Evolutionary conservation across 2,797 vertebrate genomes (phyloP).

Genomic region (Echiichthys vipera): DNA sequence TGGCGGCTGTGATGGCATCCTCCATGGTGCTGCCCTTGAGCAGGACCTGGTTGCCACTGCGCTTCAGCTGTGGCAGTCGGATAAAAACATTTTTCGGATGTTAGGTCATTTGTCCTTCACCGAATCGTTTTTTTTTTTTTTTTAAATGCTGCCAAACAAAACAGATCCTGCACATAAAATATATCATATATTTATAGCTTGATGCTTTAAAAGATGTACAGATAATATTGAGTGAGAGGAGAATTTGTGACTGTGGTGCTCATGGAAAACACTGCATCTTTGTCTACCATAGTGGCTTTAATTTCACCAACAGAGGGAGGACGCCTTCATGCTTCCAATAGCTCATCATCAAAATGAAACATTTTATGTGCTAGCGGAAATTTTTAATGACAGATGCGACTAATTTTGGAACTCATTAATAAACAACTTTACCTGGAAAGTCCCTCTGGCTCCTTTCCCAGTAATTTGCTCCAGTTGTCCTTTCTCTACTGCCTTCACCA

Average conservation of each 20-base stretch:
- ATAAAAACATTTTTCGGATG: background rate
- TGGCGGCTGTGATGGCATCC: conserved; percentile 94
- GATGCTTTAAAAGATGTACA: too few species aligned
- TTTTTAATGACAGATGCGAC: background rate
- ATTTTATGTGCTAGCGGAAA: background rate
- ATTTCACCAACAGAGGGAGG: too few species aligned
- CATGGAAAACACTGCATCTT: background rate
- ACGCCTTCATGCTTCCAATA: too few species aligned
- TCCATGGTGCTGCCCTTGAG: conserved; percentile 91
- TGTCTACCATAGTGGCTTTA: too few species aligned
- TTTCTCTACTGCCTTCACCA: conserved; percentile 94
- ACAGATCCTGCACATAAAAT: too few species aligned
- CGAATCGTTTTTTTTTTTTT: background rate
- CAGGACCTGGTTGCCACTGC: conserved; percentile 91
- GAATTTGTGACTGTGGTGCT: too few species aligned
- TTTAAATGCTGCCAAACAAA: too few species aligned
- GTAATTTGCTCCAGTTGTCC: conserved; percentile 97
- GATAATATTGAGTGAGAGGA: too few species aligned
- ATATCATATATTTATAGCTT: too few species aligned
- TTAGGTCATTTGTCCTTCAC: background rate
- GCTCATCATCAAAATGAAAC: too few species aligned
- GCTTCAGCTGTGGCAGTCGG: conserved; percentile 89
- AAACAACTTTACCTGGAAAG: conserved; percentile 94
- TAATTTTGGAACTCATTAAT: background rate
- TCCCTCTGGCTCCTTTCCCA: conserved; percentile 96